Evolutionary conservation across 2,888 invertebrate species (phyloP).

Genomic region (Leptopilina syphax): DNA sequence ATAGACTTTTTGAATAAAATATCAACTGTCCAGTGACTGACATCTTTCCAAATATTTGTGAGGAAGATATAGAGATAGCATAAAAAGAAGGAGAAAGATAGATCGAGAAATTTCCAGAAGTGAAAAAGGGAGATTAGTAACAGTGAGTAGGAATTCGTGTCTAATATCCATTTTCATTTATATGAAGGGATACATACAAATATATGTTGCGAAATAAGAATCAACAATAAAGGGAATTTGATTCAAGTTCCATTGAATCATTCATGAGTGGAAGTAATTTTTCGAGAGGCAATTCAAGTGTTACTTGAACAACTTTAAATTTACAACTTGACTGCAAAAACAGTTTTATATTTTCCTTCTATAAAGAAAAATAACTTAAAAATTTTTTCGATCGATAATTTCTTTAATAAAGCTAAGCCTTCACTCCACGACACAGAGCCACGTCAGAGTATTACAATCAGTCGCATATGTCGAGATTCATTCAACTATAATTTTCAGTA

Average conservation of each 20-base stretch:
- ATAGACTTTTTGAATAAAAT: slow-evolving; percentile 20
- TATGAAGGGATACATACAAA: background rate
- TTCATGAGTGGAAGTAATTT: background rate
- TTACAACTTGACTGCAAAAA: no score
- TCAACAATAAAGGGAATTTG: background rate
- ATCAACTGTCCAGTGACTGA: background rate
- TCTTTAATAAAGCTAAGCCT: no score
- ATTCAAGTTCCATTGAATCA: background rate
- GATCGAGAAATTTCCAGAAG: background rate
- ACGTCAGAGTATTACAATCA: no score
- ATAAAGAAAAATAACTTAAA: no score
- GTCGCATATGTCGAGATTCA: no score
- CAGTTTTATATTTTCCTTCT: no score
- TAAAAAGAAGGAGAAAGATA: background rate
- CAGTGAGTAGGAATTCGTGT: slow-evolving; percentile 8
- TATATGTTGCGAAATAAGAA: background rate
- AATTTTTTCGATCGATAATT: no score
- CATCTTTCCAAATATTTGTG: background rate
- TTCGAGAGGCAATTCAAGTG: background rate
- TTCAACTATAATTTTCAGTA: no score
- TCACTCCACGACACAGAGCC: no score
- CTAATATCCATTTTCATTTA: background rate
- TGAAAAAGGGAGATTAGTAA: background rate
- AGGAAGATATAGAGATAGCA: background rate
- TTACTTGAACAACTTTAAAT: no score